A percentile compares a stretch with the other conserved stretches of the same genome.
Conservation (phyloP, 1,140 invertebrate species). For the Aleiodes sp. region DNA sequence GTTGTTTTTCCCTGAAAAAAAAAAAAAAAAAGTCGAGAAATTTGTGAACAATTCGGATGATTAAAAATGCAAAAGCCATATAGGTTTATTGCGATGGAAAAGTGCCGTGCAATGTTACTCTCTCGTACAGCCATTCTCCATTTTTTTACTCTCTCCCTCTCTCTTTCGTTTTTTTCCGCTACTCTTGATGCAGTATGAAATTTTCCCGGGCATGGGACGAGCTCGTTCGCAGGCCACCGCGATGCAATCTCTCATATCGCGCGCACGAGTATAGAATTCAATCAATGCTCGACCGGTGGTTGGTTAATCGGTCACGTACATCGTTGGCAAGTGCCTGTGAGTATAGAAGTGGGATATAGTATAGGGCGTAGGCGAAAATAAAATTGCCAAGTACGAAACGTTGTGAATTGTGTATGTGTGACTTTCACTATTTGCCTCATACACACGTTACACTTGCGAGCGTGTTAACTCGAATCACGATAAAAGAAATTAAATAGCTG, state of each 20-base stretch:
- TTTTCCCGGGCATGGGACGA: slow-evolving; percentile 14
- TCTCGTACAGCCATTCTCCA: neutral
- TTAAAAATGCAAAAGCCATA: slow-evolving; percentile 1
- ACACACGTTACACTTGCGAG: neutral
- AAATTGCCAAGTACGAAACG: slow-evolving; percentile 19
- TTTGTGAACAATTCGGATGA: neutral
- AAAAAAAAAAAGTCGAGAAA: neutral
- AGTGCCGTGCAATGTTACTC: slow-evolving; percentile 15
- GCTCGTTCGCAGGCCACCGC: neutral
- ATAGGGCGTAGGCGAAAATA: neutral
- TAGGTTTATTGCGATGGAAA: neutral
- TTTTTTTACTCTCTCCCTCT: neutral
- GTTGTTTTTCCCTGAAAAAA: neutral
- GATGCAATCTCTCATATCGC: slow-evolving; percentile 30
- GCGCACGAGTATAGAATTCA: slow-evolving; percentile 30
- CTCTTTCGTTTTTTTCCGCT: neutral
- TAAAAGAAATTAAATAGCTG: neutral
- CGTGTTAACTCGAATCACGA: neutral
- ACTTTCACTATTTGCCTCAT: neutral
- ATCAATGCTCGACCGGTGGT: slow-evolving; percentile 27
- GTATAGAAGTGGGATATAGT: neutral
- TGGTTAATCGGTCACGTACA: slow-evolving; percentile 35
- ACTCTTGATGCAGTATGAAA: slow-evolving; percentile 9
- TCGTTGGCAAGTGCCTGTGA: neutral
- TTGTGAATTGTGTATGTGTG: neutral